Base-by-base conservation (phyloP, 2,888 invertebrate species). In the Drosophila algonquin region DNA sequence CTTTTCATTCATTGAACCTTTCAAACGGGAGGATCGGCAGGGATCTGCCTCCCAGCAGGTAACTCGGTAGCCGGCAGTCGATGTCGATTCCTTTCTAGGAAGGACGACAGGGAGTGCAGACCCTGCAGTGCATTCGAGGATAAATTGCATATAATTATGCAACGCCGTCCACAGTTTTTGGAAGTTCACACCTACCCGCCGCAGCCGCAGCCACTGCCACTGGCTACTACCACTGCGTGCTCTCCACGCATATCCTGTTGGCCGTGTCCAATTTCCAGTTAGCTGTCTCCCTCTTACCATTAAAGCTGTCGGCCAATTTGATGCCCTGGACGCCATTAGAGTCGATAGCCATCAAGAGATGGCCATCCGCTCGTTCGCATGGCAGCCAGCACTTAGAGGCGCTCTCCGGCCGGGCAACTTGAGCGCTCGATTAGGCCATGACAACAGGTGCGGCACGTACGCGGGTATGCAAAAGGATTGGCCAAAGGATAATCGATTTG, bases 91-190 rank as follows among this genome's bases (percentile, higher is more conserved):
- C 35, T 53, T 81, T 80, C 81, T 61, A 57, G 60, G 86, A 82
- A 82, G 80, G 75, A 85, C 69, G 21, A 24, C 27, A 30, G 14
- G 21, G 21, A 3, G 21, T 21, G 45, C 53, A 18, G 24, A 18
- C 48, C 40, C 40, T 14, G 48, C 30, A 21, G 24, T 53, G 68
- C 60, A 44, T 56, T 56, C 30, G 30, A 14, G 58, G 61, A 67
- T 70, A 84, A 88, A 85, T 85, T 88, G 83, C 86, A 77, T 88
- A 77, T 86, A 85, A 85, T 85, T 85, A 85, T 81, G 87, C 88
- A 83, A 85, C 88, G 80, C 87, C 70, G 54, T 67, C 73, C 56
- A 64, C 57, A 46, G 70, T 68, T 58, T 68, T 67, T 58, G 71
- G 45, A 69, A 65, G 55, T 83, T 87, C 79, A 84, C 82, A 83